Evolutionary conservation across 1,140 invertebrate species (phyloP), one percentile per base, ranked within the genome.

Genomic region (Musca vetustissima): DNA sequence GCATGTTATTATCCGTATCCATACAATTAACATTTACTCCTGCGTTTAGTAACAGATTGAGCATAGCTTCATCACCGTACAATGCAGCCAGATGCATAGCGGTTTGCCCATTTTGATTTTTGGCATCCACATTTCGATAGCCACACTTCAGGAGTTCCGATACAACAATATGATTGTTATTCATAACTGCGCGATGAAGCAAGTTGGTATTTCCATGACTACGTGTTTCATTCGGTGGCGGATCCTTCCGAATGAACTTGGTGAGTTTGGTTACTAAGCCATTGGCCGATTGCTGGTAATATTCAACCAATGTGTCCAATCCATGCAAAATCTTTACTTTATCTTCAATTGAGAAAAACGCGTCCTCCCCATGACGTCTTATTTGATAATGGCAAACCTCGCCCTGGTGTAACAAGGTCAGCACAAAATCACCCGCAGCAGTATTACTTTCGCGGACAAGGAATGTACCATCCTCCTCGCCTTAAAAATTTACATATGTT

Each of bases 361-460:
- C 92, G 87, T 95, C 93, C 77, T 92, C 91, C 21, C 90, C 89
- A 85, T 95, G 91, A 82, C 91, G 87, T 76, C 92, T 83, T 77
- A 95, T 92, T 87, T 96, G 90, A 86, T 93, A 95, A 83, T 96
- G 93, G 71, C 89, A 88, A 15, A 94, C 89, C 83, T 92, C 88
- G 67, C 87, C 85, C 82, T 87, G 84, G 79, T 89, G 86, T n/a
- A 92, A 83, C 13, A 95, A 89, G 52, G 94, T 96, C 22, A 98
- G 83, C 11, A 96, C 95, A 87, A 92, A 97, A 84, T 97, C 94
- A 66, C 94, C 94, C 70, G 86, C 84, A 28, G 93, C 93, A 17
- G 93, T 91, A 71, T 90, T 90, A 83, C 95, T 96, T 76, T 96
- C 93, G 74, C 95, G 86, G 22, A 97, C 94, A 71, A 98, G 86